Conservation (phyloP, 1,140 invertebrate species). For the Yoshiicerus persimilis region DNA sequence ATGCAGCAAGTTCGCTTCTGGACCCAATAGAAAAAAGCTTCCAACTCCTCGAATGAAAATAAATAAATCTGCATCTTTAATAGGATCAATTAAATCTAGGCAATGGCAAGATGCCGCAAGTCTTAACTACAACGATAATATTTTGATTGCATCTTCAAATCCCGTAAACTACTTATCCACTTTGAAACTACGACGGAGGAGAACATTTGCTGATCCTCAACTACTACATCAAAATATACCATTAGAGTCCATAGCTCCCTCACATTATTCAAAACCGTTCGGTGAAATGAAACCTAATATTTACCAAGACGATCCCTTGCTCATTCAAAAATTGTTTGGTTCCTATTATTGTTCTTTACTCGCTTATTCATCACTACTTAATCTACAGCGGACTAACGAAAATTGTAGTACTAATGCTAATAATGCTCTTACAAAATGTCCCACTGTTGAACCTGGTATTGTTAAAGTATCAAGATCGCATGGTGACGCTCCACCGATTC, state of each 20-base stretch:
- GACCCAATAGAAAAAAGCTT: background rate
- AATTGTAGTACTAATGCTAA: background rate
- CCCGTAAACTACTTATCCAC: constrained; percentile 31
- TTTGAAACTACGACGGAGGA: constrained; percentile 22
- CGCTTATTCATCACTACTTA: background rate
- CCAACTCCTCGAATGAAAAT: background rate
- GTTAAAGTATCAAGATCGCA: background rate
- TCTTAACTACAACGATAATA: background rate
- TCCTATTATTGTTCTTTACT: background rate
- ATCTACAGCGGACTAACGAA: background rate
- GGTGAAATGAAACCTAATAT: background rate
- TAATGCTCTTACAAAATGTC: background rate
- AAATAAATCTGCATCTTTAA: background rate
- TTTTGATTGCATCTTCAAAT: background rate
- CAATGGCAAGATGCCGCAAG: background rate
- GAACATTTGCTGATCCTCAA: constrained; percentile 43
- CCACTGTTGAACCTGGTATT: background rate
- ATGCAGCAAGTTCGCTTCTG: background rate
- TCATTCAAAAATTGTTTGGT: background rate
- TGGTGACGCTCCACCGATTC: background rate
- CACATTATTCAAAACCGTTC: background rate
- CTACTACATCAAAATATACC: background rate
- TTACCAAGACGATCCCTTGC: background rate
- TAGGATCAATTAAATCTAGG: background rate
- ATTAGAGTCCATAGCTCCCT: background rate